These are phyloP conservation scores for Drosophila murphyi DNA, from an alignment of 1,140 invertebrate genomes.

Conservation along the genomic window DNA sequence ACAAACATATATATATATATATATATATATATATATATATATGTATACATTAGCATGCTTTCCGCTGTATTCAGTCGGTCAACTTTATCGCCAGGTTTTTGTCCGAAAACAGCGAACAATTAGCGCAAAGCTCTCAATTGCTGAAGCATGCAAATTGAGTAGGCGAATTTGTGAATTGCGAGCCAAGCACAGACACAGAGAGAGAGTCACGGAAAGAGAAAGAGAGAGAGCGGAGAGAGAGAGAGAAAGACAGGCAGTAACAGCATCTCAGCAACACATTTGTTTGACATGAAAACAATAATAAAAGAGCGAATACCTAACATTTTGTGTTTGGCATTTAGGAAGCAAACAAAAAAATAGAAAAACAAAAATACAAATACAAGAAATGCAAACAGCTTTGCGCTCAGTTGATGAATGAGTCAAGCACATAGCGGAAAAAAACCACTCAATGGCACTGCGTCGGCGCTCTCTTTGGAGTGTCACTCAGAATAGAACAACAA, in stretches of 20 bases:
- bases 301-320: conserved; percentile 50
- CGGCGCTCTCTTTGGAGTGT: conserved; percentile 32
- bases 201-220: too few relatives aligned
- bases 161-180: conserved; percentile 29
- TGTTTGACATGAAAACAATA: conserved; percentile 76
- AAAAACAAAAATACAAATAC: neutral
- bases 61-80: conserved; percentile 17
- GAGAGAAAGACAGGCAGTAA: neutral
- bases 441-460: conserved; percentile 37
- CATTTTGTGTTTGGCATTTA: conserved; percentile 26
- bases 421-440: conserved; percentile 7
- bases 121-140: conserved; percentile 56
- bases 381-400: conserved; percentile 11
- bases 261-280: conserved; percentile 34
- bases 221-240: too few relatives aligned
- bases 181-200: conserved; percentile 3
- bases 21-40: neutral
- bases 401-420: conserved; percentile 30
- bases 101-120: conserved; percentile 56
- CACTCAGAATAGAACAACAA: conserved; percentile 23
- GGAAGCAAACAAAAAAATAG: neutral
- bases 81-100: conserved; percentile 38
- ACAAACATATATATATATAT: conserved; percentile 4
- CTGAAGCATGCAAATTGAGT: conserved; percentile 47
- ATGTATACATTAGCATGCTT: neutral